Base-by-base conservation (phyloP, 2,888 invertebrate species). In the Hybos culiciformis region DNA sequence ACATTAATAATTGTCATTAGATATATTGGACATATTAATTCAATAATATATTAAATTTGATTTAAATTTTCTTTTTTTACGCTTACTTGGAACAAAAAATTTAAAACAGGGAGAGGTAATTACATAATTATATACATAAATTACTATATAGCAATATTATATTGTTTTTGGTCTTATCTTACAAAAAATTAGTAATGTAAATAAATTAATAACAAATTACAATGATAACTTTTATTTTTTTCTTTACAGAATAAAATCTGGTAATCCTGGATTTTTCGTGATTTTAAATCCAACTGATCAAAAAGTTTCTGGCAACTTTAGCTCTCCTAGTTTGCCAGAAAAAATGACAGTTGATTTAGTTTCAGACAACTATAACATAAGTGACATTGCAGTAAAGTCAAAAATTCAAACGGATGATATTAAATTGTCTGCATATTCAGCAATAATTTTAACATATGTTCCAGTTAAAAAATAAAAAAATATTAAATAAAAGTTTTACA, bases 201-300 rank as follows among this genome's bases (percentile, higher is more conserved):
- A n/a, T 29, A 29, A 29, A 11, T 29, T 42, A 14, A 37, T n/a
- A n/a, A n/a, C n/a, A n/a, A n/a, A n/a, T n/a, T n/a, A n/a, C n/a
- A n/a, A n/a, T n/a, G n/a, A n/a, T n/a, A n/a, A 36, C 34, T 20
- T 14, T 5, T 33, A 37, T 26, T 37, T 38, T 21, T 37, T 17
- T 41, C 43, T 33, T 41, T 32, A 14, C 44, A 85, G 86, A 65
- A 72, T 79, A 59, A 79, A 80, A 61, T 63, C 74, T 15, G 83
- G 82, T 1, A 81, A 78, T 66, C 83, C 82, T 1, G 85, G 85
- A 17, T 82, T 77, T 65, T 67, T 83, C 52, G 78, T 82, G 19
- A 74, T 79, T 39, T 75, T 76, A 55, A 86, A 87, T 67, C 76
- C 81, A 14, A 68, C 70, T 2, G 61, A 61, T 9, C 57, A 62